These are phyloP conservation scores for Hemibates koningsi DNA, from an alignment of 2,113 vertebrate genomes.

Conservation along the genomic window DNA sequence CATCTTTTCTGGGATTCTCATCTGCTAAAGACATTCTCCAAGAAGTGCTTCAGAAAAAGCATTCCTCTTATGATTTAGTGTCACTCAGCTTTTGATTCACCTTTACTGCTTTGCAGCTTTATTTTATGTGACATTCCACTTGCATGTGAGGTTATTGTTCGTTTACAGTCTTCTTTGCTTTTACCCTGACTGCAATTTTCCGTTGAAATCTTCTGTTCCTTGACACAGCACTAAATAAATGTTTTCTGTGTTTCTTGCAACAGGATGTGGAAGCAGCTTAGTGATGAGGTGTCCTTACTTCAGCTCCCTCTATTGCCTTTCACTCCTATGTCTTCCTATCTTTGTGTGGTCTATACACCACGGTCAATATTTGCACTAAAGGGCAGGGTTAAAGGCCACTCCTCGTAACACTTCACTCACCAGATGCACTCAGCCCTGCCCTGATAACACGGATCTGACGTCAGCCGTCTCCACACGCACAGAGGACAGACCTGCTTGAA, in stretches of 20 bases:
- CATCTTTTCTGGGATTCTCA: rapidly evolving
- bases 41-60: not conserved
- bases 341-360: slow-evolving; percentile 12
- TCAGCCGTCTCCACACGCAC: not conserved
- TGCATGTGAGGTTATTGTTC: not conserved
- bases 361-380: slow-evolving; percentile 70
- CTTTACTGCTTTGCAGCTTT: not conserved
- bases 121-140: not conserved
- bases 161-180: not conserved
- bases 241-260: not conserved
- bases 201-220: not conserved
- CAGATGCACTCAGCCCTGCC: slow-evolving; percentile 51
- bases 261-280: slow-evolving; percentile 17
- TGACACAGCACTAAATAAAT: not conserved
- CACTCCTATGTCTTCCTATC: not conserved
- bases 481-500: not conserved
- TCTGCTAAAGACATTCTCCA: not conserved
- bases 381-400: slow-evolving; percentile 42
- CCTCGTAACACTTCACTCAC: slow-evolving; percentile 34
- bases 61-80: too few relatives aligned
- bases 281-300: slow-evolving; percentile 69
- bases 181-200: not conserved
- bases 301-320: not conserved
- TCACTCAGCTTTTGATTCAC: not conserved
- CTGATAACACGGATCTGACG: slow-evolving; percentile 66